Base-by-base conservation (phyloP, 2,113 vertebrate species). In the Hippocampus zosterae region DNA sequence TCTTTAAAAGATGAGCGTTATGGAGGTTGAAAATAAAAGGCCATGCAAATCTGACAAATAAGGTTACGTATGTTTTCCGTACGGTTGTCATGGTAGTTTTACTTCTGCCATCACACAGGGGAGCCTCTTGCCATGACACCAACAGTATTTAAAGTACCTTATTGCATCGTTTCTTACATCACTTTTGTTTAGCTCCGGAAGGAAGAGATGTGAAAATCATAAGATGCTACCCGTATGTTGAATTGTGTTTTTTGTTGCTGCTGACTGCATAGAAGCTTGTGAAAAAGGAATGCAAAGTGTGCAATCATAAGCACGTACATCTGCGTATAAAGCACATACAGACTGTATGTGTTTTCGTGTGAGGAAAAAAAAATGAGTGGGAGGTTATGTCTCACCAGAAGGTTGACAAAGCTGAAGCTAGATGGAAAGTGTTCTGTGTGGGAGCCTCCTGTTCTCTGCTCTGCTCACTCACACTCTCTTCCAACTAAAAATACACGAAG, bases 341-440 rank as follows among this genome's bases (percentile, higher is more conserved):
- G 10, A 56, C 8, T 57, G 65, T 12, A 50, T 15, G 66, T 21
- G 67, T 23, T 66, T 75, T 72, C 63, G 55, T 11, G 19, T 44
- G 37, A 60, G 6, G 60, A 41, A 13, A 33, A 29, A 60, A 72
- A 68, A 3, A 65, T 67, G 56, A 8, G 86, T 77, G 29, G 77
- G 87, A 78, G 85, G 74, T 6, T 71, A 73, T 80, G 83, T 81
- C 82, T 76, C 81, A 77, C 18, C 73, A 77, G 75, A 77, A 77
- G 83, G 77, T 85, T 79, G 82, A 70, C 84, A 82, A 77, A 78
- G 19, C 78, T 46, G 71, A 61, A 73, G 73, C 79, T 81, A 88
- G 87, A 90, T 83, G 84, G 84, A 83, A 50, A 40, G 70, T 13
- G 44, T 79, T 71, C 65, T 65, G 85, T 53, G 86, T 89, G 81